These are phyloP conservation scores for Zoanthus solanderi DNA, from an alignment of 92 coral and sea anemone genomes.

Conservation along the genomic window DNA sequence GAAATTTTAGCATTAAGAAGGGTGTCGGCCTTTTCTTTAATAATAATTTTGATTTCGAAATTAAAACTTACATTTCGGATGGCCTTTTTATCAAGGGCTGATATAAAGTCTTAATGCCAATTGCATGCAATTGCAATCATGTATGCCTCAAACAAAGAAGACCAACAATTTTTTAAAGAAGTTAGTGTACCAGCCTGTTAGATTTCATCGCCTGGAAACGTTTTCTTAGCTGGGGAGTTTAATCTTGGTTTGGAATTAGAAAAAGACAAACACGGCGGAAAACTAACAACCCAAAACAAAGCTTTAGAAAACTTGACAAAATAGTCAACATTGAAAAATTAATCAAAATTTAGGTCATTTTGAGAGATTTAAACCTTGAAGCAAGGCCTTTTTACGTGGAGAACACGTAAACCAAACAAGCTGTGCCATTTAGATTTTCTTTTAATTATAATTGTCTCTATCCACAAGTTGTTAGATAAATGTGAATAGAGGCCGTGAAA, in stretches of 20 bases:
- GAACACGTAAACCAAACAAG: background rate
- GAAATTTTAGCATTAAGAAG: background rate
- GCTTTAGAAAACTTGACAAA: background rate
- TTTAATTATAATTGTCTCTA: background rate
- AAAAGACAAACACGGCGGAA: background rate
- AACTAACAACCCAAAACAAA: background rate
- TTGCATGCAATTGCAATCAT: background rate
- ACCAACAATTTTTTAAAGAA: background rate
- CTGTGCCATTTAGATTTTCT: background rate
- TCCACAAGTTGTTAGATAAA: background rate
- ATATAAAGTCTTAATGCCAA: background rate
- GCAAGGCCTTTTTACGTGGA: background rate
- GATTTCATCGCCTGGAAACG: background rate
- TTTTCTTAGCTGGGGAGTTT: background rate
- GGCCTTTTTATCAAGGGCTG: background rate
- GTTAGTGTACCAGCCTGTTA: background rate
- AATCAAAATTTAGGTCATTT: background rate
- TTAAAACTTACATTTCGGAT: background rate
- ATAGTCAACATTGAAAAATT: background rate
- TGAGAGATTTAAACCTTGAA: conserved; percentile 2
- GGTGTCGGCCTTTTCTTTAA: background rate
- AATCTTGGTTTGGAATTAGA: background rate
- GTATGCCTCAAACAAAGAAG: background rate
- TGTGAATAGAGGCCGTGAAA: background rate
- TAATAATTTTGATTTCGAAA: background rate